phyloP scores from a whole-genome alignment of 1,140 invertebrate genomes.

The Papilio helenus region DNA sequence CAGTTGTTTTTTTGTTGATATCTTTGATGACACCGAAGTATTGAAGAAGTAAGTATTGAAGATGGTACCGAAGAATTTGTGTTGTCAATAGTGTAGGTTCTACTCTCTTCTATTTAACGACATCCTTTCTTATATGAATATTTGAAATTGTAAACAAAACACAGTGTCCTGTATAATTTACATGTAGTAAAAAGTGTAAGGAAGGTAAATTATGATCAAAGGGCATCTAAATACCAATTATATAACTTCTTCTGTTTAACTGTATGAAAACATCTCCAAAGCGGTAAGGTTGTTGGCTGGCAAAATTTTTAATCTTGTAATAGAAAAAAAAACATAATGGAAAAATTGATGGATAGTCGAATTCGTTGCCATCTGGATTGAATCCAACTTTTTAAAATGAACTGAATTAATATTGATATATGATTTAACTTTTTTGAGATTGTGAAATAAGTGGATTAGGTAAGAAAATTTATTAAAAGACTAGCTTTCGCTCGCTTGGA shows the following conservation, averaged over 20 bases:
- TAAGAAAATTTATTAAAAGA: background rate
- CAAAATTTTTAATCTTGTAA: conserved; percentile 32
- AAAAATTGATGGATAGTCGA: conserved; percentile 37
- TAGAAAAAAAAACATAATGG: conserved; percentile 21
- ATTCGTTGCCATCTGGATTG: conserved; percentile 39
- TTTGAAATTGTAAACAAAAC: too few relatives aligned
- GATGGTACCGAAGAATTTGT: too few relatives aligned
- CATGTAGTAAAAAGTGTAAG: background rate
- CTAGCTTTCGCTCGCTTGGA: too few relatives aligned
- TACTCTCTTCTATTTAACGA: too few relatives aligned
- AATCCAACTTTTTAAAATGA: conserved; percentile 36
- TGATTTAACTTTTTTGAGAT: conserved; percentile 26
- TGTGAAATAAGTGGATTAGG: background rate
- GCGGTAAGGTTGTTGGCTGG: conserved; percentile 5
- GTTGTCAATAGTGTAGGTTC: too few relatives aligned
- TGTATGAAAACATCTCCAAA: background rate
- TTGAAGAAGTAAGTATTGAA: too few relatives aligned
- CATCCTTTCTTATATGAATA: too few relatives aligned
- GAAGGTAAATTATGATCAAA: background rate
- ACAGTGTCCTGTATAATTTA: background rate
- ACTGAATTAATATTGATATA: conserved; percentile 33
- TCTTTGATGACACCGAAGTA: too few relatives aligned
- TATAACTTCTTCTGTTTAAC: background rate
- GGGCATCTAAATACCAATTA: background rate
- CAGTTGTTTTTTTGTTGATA: too few relatives aligned